A percentile compares a stretch with the other conserved stretches of the same genome.
phyloP scores from a whole-genome alignment of 2,888 invertebrate species.

The Operophtera brumata region DNA sequence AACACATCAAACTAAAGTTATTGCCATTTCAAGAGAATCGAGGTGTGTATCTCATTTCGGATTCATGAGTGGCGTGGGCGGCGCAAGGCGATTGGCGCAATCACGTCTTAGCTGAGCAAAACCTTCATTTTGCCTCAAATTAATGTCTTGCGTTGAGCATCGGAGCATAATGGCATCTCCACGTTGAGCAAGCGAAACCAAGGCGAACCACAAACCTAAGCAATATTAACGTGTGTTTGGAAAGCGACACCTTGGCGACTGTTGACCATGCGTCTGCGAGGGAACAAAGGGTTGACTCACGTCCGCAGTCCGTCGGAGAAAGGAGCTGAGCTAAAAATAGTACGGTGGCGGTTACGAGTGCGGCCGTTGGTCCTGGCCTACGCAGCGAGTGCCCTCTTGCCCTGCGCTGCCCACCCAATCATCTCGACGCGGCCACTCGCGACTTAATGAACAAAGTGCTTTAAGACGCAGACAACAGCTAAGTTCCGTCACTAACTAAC shows the following conservation, averaged over 20 bases:
- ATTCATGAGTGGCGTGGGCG: constrained; percentile 43
- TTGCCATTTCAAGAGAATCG: constrained; percentile 16
- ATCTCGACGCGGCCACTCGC: constrained; percentile 33
- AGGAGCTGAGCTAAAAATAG: constrained; percentile 71
- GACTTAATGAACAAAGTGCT: constrained; percentile 31
- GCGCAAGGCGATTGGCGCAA: constrained; percentile 46
- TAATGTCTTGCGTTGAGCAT: constrained; percentile 52
- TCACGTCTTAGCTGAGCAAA: constrained; percentile 45
- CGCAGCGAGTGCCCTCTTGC: constrained; percentile 54
- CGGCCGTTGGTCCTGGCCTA: constrained; percentile 65
- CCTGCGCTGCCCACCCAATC: constrained; percentile 41
- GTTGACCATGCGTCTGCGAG: constrained; percentile 43
- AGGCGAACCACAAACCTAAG: constrained; percentile 69
- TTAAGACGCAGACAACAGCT: too few relatives aligned
- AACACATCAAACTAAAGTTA: constrained; percentile 5
- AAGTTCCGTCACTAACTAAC: too few relatives aligned
- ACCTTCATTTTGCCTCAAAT: constrained; percentile 55
- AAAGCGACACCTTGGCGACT: constrained; percentile 58
- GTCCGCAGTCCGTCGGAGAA: constrained; percentile 68
- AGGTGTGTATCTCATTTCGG: constrained; percentile 34
- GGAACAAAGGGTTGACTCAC: constrained; percentile 75
- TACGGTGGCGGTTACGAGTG: constrained; percentile 59
- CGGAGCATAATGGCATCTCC: constrained; percentile 59
- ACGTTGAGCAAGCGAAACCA: constrained; percentile 66
- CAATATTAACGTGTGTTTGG: constrained; percentile 62